phyloP scores from a whole-genome alignment of 2,113 vertebrate genomes.

The Parus major region DNA sequence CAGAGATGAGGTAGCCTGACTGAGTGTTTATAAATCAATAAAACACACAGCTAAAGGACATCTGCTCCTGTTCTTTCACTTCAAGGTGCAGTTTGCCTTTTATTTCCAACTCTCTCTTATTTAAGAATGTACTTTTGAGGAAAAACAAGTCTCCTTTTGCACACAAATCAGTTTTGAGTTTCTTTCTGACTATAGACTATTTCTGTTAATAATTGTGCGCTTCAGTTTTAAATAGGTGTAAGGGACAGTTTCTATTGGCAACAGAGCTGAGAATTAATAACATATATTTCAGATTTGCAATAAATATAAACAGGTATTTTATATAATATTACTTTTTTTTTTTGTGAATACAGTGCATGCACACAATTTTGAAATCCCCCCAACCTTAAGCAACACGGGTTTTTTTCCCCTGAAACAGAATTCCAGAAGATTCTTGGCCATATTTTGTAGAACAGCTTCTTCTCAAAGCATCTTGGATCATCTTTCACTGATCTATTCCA shows the following conservation, averaged over 20 bases:
- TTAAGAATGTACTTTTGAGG: slow-evolving; percentile 73
- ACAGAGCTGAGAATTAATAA: slow-evolving; percentile 20
- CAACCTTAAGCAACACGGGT: neutral
- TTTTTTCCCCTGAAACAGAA: neutral
- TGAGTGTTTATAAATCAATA: slow-evolving; percentile 86
- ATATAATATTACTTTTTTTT: neutral
- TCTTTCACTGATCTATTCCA: neutral
- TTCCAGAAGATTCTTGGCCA: neutral
- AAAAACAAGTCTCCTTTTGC: slow-evolving; percentile 49
- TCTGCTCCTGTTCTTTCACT: slow-evolving; percentile 77
- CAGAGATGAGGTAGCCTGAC: slow-evolving; percentile 81
- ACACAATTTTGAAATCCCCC: neutral
- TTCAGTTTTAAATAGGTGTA: slow-evolving; percentile 50
- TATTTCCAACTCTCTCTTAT: slow-evolving; percentile 71
- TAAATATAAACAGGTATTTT: slow-evolving; percentile 6
- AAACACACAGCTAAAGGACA: slow-evolving; percentile 81
- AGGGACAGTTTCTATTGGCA: slow-evolving; percentile 35
- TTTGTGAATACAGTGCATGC: neutral
- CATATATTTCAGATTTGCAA: slow-evolving; percentile 44
- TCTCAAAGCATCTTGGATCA: neutral
- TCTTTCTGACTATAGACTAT: slow-evolving; percentile 27
- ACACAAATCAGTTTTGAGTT: slow-evolving; percentile 69
- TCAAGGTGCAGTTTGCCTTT: slow-evolving; percentile 76
- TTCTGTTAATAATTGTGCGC: slow-evolving; percentile 56
- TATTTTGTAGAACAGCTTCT: neutral